Base-by-base conservation (phyloP, 2,888 invertebrate genomes). In the Eilema caniola region DNA sequence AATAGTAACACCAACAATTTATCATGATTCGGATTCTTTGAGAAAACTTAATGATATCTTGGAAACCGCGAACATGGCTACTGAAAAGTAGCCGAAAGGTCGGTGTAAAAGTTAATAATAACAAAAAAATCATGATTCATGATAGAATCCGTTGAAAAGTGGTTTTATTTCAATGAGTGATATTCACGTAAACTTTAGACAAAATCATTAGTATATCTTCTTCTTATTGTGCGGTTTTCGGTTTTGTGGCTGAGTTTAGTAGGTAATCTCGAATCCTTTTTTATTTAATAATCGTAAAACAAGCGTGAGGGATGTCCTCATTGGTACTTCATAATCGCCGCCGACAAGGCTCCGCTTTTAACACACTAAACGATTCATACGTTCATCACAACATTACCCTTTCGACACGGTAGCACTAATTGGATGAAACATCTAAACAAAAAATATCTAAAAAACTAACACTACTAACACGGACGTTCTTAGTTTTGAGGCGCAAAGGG, bases 391-490 rank as follows among this genome's bases (percentile, higher is more conserved):
- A 84, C 90, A 95, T 95, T 95, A 95, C 94, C 93, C 94, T 95
- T 95, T 95, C 95, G 95, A 95, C 95, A 95, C 95, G 95, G 95
- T 95, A 95, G 95, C 94, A 92, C 95, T 95, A 95, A 95, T 95
- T 95, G 95, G 95, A 92, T 92, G 88, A 93, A 93, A 92, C 88
- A 85, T 91, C 87, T 90, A 89, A 88, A 92, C 88, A 90, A 93
- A 93, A 93, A 94, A 92, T 86, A 85, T 90, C 89, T 88, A 90
- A 93, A 91, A 94, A 94, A 94, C 95, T 94, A 95, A 94, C 93
- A 93, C 89, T 94, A 94, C 94, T 94, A 93, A 92, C 86, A 88
- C 89, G 89, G 90, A 89, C 89, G 89, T 84, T 89, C 87, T 86
- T 92, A 93, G 93, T 93, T 92, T 92, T 82, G 86, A 92, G 90